Conservation (phyloP, 2,113 vertebrate genomes). For the Stercorarius parasiticus region DNA sequence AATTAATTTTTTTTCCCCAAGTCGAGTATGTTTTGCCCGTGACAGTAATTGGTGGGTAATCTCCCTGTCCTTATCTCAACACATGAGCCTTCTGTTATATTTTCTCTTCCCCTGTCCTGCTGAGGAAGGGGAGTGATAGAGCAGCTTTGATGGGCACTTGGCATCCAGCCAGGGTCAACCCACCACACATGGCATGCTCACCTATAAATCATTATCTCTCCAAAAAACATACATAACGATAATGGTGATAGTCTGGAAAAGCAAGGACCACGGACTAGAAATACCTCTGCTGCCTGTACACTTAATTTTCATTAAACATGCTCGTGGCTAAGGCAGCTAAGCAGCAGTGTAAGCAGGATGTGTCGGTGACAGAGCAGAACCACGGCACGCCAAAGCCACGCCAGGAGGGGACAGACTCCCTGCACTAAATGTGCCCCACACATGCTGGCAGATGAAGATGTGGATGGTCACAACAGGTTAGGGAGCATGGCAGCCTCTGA, state of each 20-base stretch:
- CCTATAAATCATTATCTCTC: neutral
- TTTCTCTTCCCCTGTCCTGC: neutral
- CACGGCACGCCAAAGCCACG: neutral
- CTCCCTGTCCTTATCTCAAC: neutral
- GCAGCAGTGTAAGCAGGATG: accelerated
- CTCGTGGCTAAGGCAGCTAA: neutral
- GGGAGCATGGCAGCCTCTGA: neutral
- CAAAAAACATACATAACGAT: neutral
- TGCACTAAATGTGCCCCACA: neutral
- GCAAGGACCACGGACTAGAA: neutral
- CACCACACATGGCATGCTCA: neutral
- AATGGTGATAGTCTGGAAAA: neutral
- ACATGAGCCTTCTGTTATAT: neutral
- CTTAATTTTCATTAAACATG: neutral
- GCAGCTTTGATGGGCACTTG: neutral
- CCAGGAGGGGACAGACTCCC: neutral
- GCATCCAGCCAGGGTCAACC: neutral
- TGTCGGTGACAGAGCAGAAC: neutral
- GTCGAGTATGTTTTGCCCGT: neutral
- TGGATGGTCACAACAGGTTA: too few species aligned
- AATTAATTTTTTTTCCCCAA: neutral
- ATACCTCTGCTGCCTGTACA: neutral
- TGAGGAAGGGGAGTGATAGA: neutral
- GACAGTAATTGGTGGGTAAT: neutral
- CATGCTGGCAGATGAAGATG: neutral